phyloP scores from a whole-genome alignment of 2,113 vertebrate genomes.

The Plotosus lineatus region DNA sequence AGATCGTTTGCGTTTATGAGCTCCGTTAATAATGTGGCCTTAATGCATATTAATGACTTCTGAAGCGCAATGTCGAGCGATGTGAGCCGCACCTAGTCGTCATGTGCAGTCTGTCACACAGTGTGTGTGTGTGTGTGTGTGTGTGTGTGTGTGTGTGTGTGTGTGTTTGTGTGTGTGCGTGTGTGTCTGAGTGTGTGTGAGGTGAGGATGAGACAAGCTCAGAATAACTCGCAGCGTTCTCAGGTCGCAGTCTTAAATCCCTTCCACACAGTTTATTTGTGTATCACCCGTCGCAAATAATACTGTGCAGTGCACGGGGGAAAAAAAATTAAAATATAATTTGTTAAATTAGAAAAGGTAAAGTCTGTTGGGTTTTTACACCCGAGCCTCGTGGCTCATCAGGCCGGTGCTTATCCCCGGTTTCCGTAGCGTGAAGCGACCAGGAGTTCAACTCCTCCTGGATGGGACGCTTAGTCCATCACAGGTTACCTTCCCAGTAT shows the following conservation, averaged over 20 bases:
- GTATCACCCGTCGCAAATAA: background rate
- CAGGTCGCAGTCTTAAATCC: background rate
- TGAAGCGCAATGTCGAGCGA: constrained; percentile 47
- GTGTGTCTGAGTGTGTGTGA: background rate
- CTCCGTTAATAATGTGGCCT: constrained; percentile 59
- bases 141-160: background rate
- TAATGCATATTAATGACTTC: constrained; percentile 70
- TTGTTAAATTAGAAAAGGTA: too few relatives aligned
- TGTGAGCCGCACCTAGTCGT: background rate
- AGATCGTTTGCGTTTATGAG: constrained; percentile 58
- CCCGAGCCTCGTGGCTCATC: too few relatives aligned
- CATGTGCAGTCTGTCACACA: background rate
- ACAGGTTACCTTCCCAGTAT: too few relatives aligned
- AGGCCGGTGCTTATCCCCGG: too few relatives aligned
- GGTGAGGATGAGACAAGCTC: background rate
- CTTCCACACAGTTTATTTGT: background rate
- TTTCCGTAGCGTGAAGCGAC: too few relatives aligned
- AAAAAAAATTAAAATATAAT: background rate
- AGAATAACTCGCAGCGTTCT: background rate
- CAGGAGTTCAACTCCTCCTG: too few relatives aligned
- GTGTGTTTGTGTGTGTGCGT: background rate
- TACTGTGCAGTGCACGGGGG: too few relatives aligned
- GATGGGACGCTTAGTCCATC: too few relatives aligned
- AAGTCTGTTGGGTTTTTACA: too few relatives aligned
- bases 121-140: background rate